Base-by-base conservation (phyloP, 1,140 invertebrate genomes). In the Dendrolimus kikuchii region DNA sequence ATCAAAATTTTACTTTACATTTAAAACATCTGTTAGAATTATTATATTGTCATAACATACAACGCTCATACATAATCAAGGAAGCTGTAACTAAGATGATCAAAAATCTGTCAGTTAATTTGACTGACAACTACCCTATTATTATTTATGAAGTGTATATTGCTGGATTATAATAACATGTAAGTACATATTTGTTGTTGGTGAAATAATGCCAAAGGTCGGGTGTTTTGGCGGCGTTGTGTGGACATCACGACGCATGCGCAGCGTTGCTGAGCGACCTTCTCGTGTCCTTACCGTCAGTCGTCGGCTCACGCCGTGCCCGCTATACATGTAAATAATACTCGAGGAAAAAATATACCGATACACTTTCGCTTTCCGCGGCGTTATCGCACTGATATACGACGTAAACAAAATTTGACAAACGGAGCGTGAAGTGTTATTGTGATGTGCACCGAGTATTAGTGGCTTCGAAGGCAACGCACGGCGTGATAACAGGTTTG, bases 201-300 rank as follows among this genome's bases (percentile, higher is more conserved):
- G 23, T 23, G 23, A 23, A 67, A 49, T 55, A 62, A 66, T 61
- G 51, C 43, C 57, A 68, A 55, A 68, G 62, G 61, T 68, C 74
- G 71, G 60, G 68, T 55, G 53, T 39, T 62, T 55, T 64, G 43
- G 56, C 57, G 52, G 50, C 42, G 50, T 64, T 55, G 48, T 60
- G 23, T 23, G 57, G 49, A 38, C 38, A 46, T 38, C 48, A 66
- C 46, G 53, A 68, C 78, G 78, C 81, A 77, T 81, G 77, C 78
- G 79, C 71, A 57, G 46, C 52, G 48, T 50, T 62, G 54, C 49
- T 68, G 49, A 49, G 51, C 73, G 83, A 86, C 83, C 83, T 86
- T 83, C 73, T 59, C 62, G 68, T 77, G 83, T 81, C 83, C 83
- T 86, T 69, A 68, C 59, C 64, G 66, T 56, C 69, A 84, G 79